A percentile compares a stretch with the other conserved stretches of the same genome.
phyloP scores from a whole-genome alignment of 2,797 vertebrate genomes.

The Rhodeus uyekii region DNA sequence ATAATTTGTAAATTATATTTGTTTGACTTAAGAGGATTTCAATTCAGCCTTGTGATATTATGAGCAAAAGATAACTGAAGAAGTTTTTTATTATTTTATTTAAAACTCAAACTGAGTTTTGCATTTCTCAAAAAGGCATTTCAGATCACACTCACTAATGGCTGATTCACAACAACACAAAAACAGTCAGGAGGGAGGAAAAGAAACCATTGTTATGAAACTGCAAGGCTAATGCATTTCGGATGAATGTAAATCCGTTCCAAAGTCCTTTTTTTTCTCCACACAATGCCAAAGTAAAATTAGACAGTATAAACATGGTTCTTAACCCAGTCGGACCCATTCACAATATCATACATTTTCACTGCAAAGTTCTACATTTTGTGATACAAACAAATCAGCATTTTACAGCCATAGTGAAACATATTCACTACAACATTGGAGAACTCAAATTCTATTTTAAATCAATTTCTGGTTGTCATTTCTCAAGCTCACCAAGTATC shows the following conservation, averaged over 20 bases:
- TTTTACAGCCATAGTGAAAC: neutral
- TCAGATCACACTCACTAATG: neutral
- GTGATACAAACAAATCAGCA: neutral
- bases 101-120: constrained; percentile 10
- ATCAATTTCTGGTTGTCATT: neutral
- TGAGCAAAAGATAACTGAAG: neutral
- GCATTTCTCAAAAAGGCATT: neutral
- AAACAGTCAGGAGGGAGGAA: constrained; percentile 30
- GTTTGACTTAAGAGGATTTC: neutral
- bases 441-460: neutral
- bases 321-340: neutral
- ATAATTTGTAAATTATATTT: no score
- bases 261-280: neutral
- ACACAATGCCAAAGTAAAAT: constrained; percentile 22
- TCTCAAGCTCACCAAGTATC: neutral
- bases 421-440: neutral
- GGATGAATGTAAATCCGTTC: constrained; percentile 10
- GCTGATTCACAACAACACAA: neutral
- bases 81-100: no score
- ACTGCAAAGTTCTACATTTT: neutral
- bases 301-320: neutral
- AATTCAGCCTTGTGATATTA: neutral
- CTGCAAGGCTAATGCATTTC: neutral
- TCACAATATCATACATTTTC: neutral
- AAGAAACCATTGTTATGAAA: constrained; percentile 36